Percentiles rank a stretch among this genome's conserved stretches.
These are phyloP conservation scores for Pocota personata DNA, from an alignment of 2,888 invertebrate genomes.

Conservation along the genomic window DNA sequence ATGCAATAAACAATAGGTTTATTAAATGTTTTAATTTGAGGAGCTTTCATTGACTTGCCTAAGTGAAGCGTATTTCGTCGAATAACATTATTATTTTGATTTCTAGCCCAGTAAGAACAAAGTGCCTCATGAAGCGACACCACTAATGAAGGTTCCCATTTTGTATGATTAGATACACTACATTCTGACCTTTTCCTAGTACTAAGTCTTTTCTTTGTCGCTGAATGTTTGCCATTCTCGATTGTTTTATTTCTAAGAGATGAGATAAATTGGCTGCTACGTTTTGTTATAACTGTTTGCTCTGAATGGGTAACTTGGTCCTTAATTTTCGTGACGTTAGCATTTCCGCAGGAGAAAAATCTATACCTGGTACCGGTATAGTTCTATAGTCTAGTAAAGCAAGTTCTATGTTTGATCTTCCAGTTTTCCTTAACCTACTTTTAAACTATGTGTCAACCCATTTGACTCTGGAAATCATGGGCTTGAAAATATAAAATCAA, in stretches of 20 bases:
- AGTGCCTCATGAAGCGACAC: slow-evolving; percentile 10
- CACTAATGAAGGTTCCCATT: slow-evolving; percentile 28
- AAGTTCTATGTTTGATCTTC: slow-evolving; percentile 10
- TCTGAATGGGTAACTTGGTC: background rate
- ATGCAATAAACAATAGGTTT: no score
- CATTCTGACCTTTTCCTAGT: slow-evolving; percentile 6
- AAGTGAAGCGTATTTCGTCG: slow-evolving; percentile 36
- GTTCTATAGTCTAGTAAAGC: slow-evolving; percentile 19
- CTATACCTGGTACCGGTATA: slow-evolving; percentile 12
- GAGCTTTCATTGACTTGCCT: slow-evolving; percentile 9
- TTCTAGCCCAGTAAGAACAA: slow-evolving; percentile 29
- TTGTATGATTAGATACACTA: slow-evolving; percentile 29
- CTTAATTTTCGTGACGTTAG: slow-evolving; percentile 13
- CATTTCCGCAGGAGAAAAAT: slow-evolving; percentile 15
- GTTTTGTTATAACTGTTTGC: background rate
- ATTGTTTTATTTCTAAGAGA: background rate
- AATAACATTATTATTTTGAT: slow-evolving; percentile 36
- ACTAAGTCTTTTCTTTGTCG: slow-evolving; percentile 8
- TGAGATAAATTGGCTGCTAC: background rate
- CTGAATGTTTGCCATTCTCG: slow-evolving; percentile 1
- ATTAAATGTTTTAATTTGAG: background rate
- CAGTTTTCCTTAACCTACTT: slow-evolving; percentile 12
- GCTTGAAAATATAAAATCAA: slow-evolving; percentile 35
- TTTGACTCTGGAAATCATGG: slow-evolving; percentile 36
- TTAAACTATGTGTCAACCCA: slow-evolving; percentile 38